Evolutionary conservation across 2,797 vertebrate species (phyloP).

Genomic region (Danionella dracula): DNA sequence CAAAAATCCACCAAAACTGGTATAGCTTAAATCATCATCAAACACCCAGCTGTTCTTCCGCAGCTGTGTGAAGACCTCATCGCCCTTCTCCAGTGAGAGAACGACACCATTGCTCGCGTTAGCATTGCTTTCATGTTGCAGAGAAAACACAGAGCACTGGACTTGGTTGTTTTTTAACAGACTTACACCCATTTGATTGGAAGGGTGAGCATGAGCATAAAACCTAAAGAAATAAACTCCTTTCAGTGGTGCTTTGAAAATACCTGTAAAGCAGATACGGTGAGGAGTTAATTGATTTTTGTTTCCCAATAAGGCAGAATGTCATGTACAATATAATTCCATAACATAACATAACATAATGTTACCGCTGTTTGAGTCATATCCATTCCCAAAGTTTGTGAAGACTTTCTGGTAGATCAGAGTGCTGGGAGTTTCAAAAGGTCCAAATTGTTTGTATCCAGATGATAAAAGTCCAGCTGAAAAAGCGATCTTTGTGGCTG

Average conservation of each 20-base stretch:
- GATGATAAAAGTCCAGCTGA: constrained; percentile 22
- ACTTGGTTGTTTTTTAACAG: constrained; percentile 11
- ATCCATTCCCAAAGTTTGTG: constrained; percentile 27
- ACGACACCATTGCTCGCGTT: constrained; percentile 34
- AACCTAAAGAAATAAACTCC: constrained; percentile 39
- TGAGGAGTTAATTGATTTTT: too few species aligned
- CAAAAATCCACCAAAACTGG: constrained; percentile 40
- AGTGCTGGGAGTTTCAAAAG: neutral
- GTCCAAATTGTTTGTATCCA: neutral
- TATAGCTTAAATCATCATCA: constrained; percentile 12
- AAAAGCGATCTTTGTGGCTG: constrained; percentile 36
- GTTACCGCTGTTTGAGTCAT: constrained; percentile 21
- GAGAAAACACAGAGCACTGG: constrained; percentile 22
- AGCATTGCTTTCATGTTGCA: neutral
- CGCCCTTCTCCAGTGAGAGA: constrained; percentile 19
- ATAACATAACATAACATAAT: too few species aligned
- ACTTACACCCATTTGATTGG: constrained; percentile 14
- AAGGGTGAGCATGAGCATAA: constrained; percentile 8
- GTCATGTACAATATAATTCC: too few species aligned
- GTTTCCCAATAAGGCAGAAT: too few species aligned
- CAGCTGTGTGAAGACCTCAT: constrained; percentile 19
- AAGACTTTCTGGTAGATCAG: constrained; percentile 32
- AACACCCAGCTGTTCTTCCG: constrained; percentile 21
- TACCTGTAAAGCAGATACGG: constrained; percentile 13
- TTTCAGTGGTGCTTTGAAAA: constrained; percentile 35